Conservation (phyloP, 2,113 vertebrate species). For the Sylvia atricapilla region DNA sequence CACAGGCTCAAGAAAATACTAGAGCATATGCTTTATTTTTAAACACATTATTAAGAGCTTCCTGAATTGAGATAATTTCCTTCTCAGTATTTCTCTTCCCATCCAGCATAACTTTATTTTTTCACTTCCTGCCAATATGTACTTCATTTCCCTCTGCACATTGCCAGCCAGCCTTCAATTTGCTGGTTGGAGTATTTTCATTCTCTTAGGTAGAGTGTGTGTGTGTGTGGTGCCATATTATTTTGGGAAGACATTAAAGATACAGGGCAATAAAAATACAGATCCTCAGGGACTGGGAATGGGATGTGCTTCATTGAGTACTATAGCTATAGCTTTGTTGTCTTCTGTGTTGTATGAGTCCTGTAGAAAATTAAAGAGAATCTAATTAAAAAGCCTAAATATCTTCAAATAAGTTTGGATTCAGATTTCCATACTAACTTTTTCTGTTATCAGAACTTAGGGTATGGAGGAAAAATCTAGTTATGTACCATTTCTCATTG, state of each 20-base stretch:
- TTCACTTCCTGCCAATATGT: not conserved
- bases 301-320: not conserved
- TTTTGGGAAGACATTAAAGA: not conserved
- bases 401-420: not conserved
- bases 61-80: constrained; percentile 18
- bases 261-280: not conserved
- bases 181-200: not conserved
- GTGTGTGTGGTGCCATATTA: not conserved
- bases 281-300: not conserved
- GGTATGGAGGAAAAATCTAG: not conserved
- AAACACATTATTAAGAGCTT: constrained; percentile 32
- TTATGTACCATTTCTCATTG: not conserved
- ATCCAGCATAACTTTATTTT: constrained; percentile 6
- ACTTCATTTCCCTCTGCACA: not conserved
- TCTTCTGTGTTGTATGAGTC: not conserved
- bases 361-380: not conserved
- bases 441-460: not conserved
- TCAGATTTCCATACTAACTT: not conserved
- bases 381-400: not conserved
- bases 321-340: not conserved
- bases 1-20: not conserved
- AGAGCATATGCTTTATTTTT: constrained; percentile 36
- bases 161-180: not conserved
- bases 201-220: not conserved
- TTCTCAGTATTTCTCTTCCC: constrained; percentile 2